Evolutionary conservation across 1,140 invertebrate genomes (phyloP), one percentile per base, ranked within the genome.

Genomic region (Pseudomyrmex dendroicus): DNA sequence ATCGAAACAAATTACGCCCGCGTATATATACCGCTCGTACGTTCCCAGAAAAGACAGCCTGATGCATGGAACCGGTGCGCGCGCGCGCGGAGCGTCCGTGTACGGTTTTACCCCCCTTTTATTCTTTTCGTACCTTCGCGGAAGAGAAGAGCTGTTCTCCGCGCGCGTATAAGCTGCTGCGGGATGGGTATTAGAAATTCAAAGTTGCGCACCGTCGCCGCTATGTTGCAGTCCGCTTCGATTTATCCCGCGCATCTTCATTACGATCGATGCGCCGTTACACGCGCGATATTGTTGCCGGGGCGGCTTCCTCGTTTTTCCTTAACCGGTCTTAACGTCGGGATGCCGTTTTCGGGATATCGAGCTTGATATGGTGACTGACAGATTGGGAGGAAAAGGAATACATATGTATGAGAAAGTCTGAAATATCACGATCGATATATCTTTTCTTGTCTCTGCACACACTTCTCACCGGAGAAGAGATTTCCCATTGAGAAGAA

Each of bases 1-100:
- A 76, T 84, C 88, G 82, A 86, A 89, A 89, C 87, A 90, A 90
- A 87, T 89, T 84, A 86, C 88, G 73, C 86, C 48, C 73, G 72
- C 61, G 63, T 68, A 50, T 64, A 80, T 64, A 73, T 76, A 83
- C 68, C 84, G 62, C 70, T 61, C 61, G 35, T 76, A 56, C 78
- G 67, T 73, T 77, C 82, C 48, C 82, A 66, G 82, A 74, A 66
- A 73, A 76, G 82, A 83, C 82, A 83, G 54, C 35, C 73, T 83
- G 82, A 83, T 77, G 82, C 82, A 83, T 83, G 82, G 82, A 76
- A 63, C 73, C 73, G 82, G 82, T 48, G 80, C 56, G n/a, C 20
- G 35, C 2, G 10, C 64, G 1, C 20, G 17, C 56, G 17, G 9
- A 61, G 48, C 54, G 35, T 35, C 4, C 35, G 5, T 35, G 5